Conservation (phyloP, 2,113 vertebrate species). For the Oreochromis aureus region DNA sequence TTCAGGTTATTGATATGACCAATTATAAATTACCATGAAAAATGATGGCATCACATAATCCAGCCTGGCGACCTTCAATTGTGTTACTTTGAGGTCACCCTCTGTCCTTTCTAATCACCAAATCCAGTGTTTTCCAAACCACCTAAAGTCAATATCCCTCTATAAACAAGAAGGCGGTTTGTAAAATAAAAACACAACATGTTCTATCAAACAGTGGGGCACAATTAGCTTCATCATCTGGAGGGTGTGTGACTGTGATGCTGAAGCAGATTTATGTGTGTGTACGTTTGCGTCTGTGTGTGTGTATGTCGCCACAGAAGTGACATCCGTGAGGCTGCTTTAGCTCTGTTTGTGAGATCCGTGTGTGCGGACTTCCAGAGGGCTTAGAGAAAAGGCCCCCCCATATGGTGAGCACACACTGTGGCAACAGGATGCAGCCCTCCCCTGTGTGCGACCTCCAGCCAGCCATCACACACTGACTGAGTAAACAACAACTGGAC, state of each 20-base stretch:
- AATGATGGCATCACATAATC: background rate
- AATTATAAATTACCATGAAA: background rate
- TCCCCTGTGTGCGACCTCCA: constrained; percentile 57
- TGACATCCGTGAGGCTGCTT: constrained; percentile 58
- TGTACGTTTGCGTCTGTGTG: background rate
- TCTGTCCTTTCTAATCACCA: background rate
- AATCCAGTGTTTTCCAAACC: background rate
- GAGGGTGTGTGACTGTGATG: constrained; percentile 16
- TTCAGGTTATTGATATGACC: background rate
- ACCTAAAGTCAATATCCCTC: background rate
- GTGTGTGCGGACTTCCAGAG: constrained; percentile 60
- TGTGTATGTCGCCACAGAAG: constrained; percentile 23
- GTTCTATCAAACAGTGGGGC: constrained; percentile 31
- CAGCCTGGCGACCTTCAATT: background rate
- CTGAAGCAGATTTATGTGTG: constrained; percentile 21
- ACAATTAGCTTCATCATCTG: constrained; percentile 62
- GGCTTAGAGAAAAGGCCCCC: constrained; percentile 52
- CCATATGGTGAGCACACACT: constrained; percentile 63
- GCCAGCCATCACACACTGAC: constrained; percentile 28
- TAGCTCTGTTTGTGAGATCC: constrained; percentile 58
- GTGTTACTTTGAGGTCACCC: background rate
- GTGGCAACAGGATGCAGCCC: constrained; percentile 21
- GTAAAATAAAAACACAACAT: constrained; percentile 32
- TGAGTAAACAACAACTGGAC: constrained; percentile 69
- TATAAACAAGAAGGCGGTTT: constrained; percentile 16